These are phyloP conservation scores for Triops longicaudatus DNA, from an alignment of 1,140 invertebrate genomes.

Conservation along the genomic window DNA sequence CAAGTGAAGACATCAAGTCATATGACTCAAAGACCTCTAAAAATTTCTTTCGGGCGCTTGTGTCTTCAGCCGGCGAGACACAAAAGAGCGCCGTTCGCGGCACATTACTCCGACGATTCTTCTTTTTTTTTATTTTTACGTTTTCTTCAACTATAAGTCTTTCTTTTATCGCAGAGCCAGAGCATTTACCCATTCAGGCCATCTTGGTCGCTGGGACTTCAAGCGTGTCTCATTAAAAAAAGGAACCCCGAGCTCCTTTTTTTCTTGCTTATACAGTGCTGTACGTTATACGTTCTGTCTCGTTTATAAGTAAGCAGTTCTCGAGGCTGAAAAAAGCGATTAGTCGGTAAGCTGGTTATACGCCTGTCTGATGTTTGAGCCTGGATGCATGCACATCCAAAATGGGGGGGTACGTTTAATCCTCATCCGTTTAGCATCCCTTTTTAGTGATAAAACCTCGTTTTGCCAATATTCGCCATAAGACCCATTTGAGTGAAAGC, in stretches of 20 bases:
- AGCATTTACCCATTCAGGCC: not conserved
- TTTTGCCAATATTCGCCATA: constrained; percentile 12
- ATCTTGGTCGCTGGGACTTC: not conserved
- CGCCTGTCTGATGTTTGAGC: not conserved
- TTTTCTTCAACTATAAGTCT: not conserved
- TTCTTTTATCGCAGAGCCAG: too few species aligned
- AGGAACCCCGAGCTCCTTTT: not conserved
- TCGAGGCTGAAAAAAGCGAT: not conserved
- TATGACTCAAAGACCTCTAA: not conserved
- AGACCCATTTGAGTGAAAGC: not conserved
- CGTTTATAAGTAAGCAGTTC: too few species aligned
- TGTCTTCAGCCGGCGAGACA: not conserved
- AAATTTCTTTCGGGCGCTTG: not conserved
- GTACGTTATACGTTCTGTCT: too few species aligned
- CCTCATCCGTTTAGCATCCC: too few species aligned
- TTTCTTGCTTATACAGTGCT: too few species aligned
- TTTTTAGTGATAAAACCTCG: not conserved
- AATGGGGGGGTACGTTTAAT: not conserved
- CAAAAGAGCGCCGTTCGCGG: too few species aligned
- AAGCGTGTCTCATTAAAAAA: not conserved
- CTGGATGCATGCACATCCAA: not conserved
- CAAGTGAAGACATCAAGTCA: constrained; percentile 8
- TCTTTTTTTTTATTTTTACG: too few species aligned
- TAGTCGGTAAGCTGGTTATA: constrained; percentile 4
- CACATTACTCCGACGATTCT: too few species aligned